Conservation (phyloP, 2,113 vertebrate genomes). For the Daphoenositta chrysoptera region DNA sequence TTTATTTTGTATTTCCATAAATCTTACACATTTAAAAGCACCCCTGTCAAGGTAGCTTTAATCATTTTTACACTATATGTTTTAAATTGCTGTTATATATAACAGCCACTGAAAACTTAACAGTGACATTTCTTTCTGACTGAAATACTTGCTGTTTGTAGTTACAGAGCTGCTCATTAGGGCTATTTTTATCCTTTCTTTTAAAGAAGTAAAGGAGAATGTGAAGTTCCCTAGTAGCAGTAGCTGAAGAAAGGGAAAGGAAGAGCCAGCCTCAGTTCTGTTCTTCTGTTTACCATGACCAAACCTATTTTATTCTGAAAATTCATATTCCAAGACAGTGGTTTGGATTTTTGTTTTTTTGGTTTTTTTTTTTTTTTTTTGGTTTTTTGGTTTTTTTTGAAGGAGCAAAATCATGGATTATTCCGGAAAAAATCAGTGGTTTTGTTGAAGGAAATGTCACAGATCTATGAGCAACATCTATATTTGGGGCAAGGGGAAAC, state of each 20-base stretch:
- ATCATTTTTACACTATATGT: constrained; percentile 33
- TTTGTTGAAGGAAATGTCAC: neutral
- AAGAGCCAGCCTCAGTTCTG: neutral
- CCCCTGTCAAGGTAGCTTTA: constrained; percentile 33
- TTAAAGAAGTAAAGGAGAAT: neutral
- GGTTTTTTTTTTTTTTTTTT: too few relatives aligned
- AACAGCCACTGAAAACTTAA: constrained; percentile 12
- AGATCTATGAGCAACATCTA: neutral
- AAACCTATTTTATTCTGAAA: neutral
- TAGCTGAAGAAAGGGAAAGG: neutral
- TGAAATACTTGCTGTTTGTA: constrained; percentile 48
- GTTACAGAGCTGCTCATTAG: constrained; percentile 39
- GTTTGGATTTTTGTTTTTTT: neutral
- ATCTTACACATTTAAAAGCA: constrained; percentile 23
- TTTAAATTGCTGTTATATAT: constrained; percentile 50
- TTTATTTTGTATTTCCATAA: constrained; percentile 51
- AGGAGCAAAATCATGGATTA: neutral
- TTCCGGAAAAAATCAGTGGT: neutral
- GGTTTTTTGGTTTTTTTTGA: neutral
- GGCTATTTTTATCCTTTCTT: constrained; percentile 51
- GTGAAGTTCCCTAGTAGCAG: neutral
- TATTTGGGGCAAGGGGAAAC: neutral
- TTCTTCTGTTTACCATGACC: neutral
- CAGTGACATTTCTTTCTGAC: constrained; percentile 36
- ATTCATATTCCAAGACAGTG: neutral